A percentile compares a stretch with the other conserved stretches of the same genome.
Evolutionary conservation across 2,797 vertebrate genomes (phyloP).

Genomic region (Muscicapa comitata): DNA sequence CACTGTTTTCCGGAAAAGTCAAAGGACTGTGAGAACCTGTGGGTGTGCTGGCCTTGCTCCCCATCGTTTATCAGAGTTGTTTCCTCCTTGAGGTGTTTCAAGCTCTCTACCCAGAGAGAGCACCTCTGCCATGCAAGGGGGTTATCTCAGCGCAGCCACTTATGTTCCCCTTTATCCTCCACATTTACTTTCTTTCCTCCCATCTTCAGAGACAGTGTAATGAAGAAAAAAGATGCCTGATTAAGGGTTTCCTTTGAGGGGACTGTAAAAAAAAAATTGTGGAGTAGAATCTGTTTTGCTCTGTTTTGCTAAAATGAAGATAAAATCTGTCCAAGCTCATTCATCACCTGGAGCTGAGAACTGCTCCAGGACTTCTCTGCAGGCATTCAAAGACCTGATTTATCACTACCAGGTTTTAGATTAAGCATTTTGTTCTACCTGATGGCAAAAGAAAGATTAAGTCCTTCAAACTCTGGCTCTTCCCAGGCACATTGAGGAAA

Average conservation of each 20-base stretch:
- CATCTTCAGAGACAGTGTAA: rapidly evolving
- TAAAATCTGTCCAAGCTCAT: background rate
- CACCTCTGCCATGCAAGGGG: background rate
- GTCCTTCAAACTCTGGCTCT: background rate
- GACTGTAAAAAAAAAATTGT: background rate
- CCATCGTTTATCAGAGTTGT: background rate
- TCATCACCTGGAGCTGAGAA: background rate
- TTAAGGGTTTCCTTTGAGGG: background rate
- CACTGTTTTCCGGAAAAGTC: background rate
- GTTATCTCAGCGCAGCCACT: background rate
- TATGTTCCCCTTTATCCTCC: background rate
- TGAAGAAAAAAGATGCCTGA: background rate
- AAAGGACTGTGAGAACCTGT: background rate
- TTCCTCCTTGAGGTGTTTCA: background rate
- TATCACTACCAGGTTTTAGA: background rate
- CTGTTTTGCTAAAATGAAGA: background rate
- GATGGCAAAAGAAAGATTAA: background rate
- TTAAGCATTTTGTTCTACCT: background rate
- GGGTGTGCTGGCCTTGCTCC: background rate
- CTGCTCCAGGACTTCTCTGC: rapidly evolving
- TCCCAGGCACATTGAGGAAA: background rate
- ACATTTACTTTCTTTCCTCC: background rate
- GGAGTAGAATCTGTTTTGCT: background rate
- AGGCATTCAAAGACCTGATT: background rate
- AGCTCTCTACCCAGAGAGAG: background rate